These are phyloP conservation scores for Nipponia nippon DNA, from an alignment of 2,113 vertebrate genomes.

Conservation along the genomic window DNA sequence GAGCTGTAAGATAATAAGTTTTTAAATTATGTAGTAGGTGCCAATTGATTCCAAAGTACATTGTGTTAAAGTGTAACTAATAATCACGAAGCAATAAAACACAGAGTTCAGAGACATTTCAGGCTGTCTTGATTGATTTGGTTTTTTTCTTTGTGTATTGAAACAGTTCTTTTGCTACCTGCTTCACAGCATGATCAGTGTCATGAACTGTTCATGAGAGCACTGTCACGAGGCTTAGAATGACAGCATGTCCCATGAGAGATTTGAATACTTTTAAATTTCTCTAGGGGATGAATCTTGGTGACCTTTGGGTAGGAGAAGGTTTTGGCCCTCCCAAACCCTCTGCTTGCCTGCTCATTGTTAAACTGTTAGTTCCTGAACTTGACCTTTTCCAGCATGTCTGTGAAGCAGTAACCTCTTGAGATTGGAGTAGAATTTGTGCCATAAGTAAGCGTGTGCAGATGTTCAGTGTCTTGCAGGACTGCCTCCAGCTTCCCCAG, in stretches of 20 bases:
- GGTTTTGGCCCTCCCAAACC: not conserved
- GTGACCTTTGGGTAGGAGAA: not conserved
- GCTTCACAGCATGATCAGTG: not conserved
- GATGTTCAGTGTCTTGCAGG: conserved; percentile 14
- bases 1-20: not conserved
- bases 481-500: not conserved
- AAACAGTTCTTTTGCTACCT: not conserved
- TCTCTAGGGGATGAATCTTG: not conserved
- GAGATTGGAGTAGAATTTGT: not conserved
- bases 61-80: conserved; percentile 34
- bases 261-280: not conserved
- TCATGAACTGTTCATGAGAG: not conserved
- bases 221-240: not conserved
- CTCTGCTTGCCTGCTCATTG: not conserved
- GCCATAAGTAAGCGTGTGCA: not conserved
- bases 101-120: not conserved
- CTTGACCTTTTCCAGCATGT: not conserved
- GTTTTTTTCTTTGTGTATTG: not conserved
- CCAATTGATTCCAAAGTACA: not conserved
- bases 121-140: not conserved
- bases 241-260: not conserved
- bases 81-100: conserved; percentile 53
- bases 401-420: not conserved
- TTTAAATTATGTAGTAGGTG: conserved; percentile 46
- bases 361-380: not conserved